Conservation (phyloP, 1,140 invertebrate genomes). For the Phocides pigmalion region DNA sequence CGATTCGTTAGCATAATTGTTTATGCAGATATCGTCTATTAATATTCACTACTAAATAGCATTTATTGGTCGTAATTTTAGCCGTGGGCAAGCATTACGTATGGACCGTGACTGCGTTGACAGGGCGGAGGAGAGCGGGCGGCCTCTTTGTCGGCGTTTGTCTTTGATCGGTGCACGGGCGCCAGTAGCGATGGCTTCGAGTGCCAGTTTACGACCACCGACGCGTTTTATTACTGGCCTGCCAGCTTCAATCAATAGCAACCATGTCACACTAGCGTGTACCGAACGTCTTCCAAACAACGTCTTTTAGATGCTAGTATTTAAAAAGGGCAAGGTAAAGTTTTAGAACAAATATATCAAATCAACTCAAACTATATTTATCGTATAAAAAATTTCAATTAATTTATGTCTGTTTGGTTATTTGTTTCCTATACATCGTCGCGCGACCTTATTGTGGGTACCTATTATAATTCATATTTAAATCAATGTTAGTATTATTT, state of each 20-base stretch:
- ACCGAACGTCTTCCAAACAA: not conserved
- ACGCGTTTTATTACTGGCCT: slow-evolving; percentile 66
- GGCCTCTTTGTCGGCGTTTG: slow-evolving; percentile 68
- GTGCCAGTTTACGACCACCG: slow-evolving; percentile 73
- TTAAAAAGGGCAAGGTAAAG: no score
- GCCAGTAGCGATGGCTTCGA: slow-evolving; percentile 67
- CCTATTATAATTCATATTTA: no score
- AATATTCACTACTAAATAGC: slow-evolving; percentile 71
- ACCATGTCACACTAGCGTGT: slow-evolving; percentile 6
- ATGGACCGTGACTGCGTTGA: slow-evolving; percentile 72
- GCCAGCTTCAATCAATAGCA: slow-evolving; percentile 58
- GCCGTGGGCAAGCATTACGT: slow-evolving; percentile 59
- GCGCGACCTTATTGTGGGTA: no score
- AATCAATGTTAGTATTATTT: no score
- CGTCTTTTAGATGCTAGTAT: no score
- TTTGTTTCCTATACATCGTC: no score
- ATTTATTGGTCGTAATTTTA: slow-evolving; percentile 63
- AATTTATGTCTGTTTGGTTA: no score
- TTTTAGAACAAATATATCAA: no score
- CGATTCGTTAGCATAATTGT: slow-evolving; percentile 23
- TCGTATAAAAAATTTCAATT: no score
- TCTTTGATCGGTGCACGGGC: slow-evolving; percentile 73
- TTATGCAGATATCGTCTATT: slow-evolving; percentile 59
- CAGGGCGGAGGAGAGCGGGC: slow-evolving; percentile 62
- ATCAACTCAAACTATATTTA: no score